These are phyloP conservation scores for Platysternon megacephalum DNA, from an alignment of 2,113 vertebrate species.

Conservation along the genomic window DNA sequence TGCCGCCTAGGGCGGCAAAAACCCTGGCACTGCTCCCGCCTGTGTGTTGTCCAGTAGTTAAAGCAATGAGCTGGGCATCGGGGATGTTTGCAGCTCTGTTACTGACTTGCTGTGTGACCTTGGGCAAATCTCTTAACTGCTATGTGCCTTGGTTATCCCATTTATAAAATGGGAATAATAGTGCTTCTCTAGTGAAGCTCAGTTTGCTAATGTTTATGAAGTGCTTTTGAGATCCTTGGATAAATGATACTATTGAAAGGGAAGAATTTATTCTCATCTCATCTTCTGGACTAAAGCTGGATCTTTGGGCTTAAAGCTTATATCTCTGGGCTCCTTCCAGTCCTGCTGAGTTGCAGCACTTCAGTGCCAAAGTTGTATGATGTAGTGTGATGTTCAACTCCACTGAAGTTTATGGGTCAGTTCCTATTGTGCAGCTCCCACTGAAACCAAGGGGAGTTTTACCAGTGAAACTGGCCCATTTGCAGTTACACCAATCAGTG, in stretches of 20 bases:
- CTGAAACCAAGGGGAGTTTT: background rate
- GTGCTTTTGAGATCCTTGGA: background rate
- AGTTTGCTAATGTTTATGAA: background rate
- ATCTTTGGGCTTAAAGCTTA: background rate
- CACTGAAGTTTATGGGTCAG: background rate
- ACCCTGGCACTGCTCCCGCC: too few relatives aligned
- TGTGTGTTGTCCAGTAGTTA: rapidly evolving
- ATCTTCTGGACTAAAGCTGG: background rate
- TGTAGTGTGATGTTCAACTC: background rate
- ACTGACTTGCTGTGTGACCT: background rate
- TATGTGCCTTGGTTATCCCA: background rate
- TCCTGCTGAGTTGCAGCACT: background rate
- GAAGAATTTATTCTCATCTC: background rate
- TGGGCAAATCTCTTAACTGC: rapidly evolving
- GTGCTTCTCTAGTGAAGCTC: background rate
- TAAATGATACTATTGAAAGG: background rate
- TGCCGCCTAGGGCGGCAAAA: too few relatives aligned
- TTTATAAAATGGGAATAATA: rapidly evolving
- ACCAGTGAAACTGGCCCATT: background rate
- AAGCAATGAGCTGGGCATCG: background rate
- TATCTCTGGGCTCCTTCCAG: background rate
- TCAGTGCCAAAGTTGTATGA: background rate
- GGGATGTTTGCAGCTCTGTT: rapidly evolving
- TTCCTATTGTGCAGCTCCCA: background rate
- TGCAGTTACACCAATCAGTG: background rate